Base-by-base conservation (phyloP, 1,140 invertebrate genomes). In the Drosophila subobscura region DNA sequence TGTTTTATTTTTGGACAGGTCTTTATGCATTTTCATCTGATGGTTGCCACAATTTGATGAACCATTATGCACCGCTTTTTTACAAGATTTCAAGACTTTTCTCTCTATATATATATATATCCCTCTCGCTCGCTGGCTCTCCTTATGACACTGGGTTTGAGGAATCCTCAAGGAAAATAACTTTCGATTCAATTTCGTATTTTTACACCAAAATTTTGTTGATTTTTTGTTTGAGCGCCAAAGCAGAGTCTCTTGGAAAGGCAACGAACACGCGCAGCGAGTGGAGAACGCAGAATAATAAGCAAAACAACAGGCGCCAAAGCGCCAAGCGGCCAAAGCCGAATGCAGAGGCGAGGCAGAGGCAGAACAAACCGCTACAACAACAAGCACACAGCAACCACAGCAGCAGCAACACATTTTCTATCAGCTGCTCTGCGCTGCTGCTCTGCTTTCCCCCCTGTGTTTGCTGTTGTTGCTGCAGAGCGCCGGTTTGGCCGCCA, bases 11-110 rank as follows among this genome's bases (percentile, higher is more conserved):
- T 90, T 90, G 72, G 88, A 71, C 68, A 90, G 60, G 72, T 90
- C 79, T 75, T 90, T 90, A 90, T 90, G 83, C 88, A 90, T 90
- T 90, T 90, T 90, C 81, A 90, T 90, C 65, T 79, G 63, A 54
- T 85, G 67, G 60, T 79, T 79, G 72, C 72, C 55, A 71, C 67
- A 57, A 88, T 79, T 79, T 63, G 37, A 42, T 79, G 46, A 27
- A 37, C 63, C 81, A 85, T 85, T 59, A 37, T 37, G 10, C 33
- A 37, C 25, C 33, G 25, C 50, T 16, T 40, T 37, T 45, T 40
- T 52, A 55, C 46, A 46, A 33, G 6, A 67, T 46, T 66, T 16
- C 29, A 14, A 51, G 64, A 66, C 59, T 42, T 60, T 67, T 67
- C 37, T 45, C 22, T 65, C 47, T 67, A 10, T 50, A 2, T 41